phyloP scores from a whole-genome alignment of 1,140 invertebrate species.

The Akabosia matsudoensis region DNA sequence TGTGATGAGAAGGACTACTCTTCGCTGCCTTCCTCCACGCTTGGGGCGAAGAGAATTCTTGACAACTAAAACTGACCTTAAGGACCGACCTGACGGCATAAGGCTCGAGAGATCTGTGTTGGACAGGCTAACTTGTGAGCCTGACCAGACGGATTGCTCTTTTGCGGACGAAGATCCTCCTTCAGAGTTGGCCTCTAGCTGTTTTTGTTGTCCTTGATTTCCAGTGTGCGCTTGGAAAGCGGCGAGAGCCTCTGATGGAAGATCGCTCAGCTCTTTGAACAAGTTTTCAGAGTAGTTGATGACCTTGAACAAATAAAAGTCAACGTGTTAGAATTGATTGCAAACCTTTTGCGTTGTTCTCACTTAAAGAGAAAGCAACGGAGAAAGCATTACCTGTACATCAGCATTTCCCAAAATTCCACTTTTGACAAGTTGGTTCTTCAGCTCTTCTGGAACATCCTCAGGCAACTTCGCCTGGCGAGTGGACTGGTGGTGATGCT shows the following conservation, averaged over 20 bases:
- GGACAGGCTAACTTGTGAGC: neutral
- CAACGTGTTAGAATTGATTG: neutral
- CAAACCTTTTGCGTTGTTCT: no score
- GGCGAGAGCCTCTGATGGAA: slow-evolving; percentile 76
- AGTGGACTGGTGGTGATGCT: neutral
- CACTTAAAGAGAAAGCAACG: neutral
- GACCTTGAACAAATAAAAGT: slow-evolving; percentile 29
- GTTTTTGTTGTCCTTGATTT: neutral
- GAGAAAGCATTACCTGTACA: slow-evolving; percentile 75
- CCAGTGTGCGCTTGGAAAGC: slow-evolving; percentile 7
- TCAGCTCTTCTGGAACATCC: slow-evolving; percentile 79
- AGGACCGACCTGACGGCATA: neutral
- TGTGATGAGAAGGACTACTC: slow-evolving; percentile 25
- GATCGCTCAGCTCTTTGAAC: slow-evolving; percentile 60
- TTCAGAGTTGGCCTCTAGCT: slow-evolving; percentile 67
- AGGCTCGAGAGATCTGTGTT: neutral
- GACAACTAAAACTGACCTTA: neutral
- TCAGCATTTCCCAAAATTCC: slow-evolving; percentile 81
- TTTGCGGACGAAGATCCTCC: slow-evolving; percentile 47
- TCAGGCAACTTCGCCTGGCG: slow-evolving; percentile 60
- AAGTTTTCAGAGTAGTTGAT: slow-evolving; percentile 84
- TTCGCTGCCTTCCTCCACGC: slow-evolving; percentile 7
- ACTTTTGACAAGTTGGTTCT: slow-evolving; percentile 74
- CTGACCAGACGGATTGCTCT: neutral
- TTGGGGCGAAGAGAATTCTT: slow-evolving; percentile 13